Base-by-base conservation (phyloP, 2,888 invertebrate genomes). In the Macrosoma leucophasiata region DNA sequence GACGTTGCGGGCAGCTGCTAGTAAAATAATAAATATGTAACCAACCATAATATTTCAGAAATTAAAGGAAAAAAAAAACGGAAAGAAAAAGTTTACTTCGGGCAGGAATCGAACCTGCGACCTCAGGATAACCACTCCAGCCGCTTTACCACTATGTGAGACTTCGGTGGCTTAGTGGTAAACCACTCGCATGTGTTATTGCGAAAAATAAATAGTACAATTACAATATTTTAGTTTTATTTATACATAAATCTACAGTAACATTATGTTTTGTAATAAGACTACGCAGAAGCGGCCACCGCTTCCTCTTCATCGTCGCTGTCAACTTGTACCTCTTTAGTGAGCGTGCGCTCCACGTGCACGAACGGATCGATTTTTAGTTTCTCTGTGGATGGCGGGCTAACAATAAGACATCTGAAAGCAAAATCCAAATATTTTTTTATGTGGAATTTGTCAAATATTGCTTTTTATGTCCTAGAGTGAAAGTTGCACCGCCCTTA, bases 351-450 rank as follows among this genome's bases (percentile, higher is more conserved):
- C 2, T 75, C 75, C 0, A 88, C 76, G 45, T 79, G 81, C 1
- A 81, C 58, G 46, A 87, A 88, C 2, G 89, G 87, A 65, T 92
- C 87, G 12, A 94, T 84, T 69, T 90, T 91, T 0, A 94, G 73
- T 47, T 75, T 85, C 61, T 93, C 94, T 13, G 64, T 54, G 4
- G 90, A 88, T 3, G 90, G 91, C 1, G 89, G 87, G 53, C 89
- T 88, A 38, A 75, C 72, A 27, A 93, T 58, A 5, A 88, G 53
- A 44, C 90, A 89, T 50, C 93, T 91, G 63, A 19, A 62, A 52
- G 58, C 50, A 47, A 24, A 41, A 28, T n/a, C n/a, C n/a, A n/a
- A n/a, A 11, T 26, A n/a, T 2, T 11, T 21, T 25, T 4, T 22
- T 13, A 4, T 10, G 11, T 18, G 8, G n/a, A 9, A 7, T 9